Conservation (phyloP, 2,113 vertebrate species). For the Pyrgilauda ruficollis region DNA sequence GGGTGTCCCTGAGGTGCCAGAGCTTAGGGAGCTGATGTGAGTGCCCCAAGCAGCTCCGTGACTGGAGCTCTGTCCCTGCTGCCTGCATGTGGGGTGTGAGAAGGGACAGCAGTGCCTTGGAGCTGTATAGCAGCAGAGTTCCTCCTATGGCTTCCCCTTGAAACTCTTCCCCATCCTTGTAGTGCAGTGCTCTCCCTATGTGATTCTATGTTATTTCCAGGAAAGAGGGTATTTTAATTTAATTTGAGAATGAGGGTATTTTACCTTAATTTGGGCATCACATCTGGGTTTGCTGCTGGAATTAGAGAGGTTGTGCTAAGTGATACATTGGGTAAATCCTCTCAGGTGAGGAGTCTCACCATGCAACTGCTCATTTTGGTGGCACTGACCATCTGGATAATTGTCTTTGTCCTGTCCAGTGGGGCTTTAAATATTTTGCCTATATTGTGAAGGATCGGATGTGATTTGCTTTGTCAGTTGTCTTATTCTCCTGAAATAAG, state of each 20-base stretch:
- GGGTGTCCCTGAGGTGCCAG: not conserved
- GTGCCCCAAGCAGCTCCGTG: not conserved
- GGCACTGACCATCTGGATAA: not conserved
- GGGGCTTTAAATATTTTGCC: not conserved
- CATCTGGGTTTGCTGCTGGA: too few species aligned
- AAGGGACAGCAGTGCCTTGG: not conserved
- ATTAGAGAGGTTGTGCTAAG: too few species aligned
- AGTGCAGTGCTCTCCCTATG: too few species aligned
- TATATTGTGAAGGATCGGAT: accelerated
- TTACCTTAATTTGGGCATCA: too few species aligned
- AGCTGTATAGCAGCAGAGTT: not conserved
- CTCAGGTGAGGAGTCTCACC: not conserved
- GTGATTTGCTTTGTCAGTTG: not conserved
- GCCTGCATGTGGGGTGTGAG: not conserved
- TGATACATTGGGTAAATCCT: too few species aligned
- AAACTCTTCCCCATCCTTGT: too few species aligned
- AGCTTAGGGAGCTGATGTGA: not conserved
- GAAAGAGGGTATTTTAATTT: too few species aligned
- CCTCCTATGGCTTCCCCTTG: not conserved
- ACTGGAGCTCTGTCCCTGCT: not conserved
- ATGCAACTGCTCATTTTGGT: not conserved
- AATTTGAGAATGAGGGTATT: too few species aligned
- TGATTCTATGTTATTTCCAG: too few species aligned
- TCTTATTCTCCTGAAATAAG: not conserved
- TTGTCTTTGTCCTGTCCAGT: not conserved